These are phyloP conservation scores for Myiopsitta monachus DNA, from an alignment of 2,113 vertebrate genomes.

Conservation along the genomic window DNA sequence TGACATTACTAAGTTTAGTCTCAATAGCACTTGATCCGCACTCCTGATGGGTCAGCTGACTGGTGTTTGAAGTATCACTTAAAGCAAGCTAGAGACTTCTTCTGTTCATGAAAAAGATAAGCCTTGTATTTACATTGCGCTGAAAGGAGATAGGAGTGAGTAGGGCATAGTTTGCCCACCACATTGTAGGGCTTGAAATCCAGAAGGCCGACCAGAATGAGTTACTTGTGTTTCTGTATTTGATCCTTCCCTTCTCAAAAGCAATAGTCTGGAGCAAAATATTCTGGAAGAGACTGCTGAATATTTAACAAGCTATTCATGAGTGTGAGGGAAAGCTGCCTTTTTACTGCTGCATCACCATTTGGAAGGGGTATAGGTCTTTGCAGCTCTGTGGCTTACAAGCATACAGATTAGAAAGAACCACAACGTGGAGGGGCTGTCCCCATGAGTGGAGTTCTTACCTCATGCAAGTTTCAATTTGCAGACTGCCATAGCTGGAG, in stretches of 20 bases:
- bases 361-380: background rate
- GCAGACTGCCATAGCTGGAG: background rate
- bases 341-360: background rate
- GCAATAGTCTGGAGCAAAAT: background rate
- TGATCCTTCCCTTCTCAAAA: background rate
- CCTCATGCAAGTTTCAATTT: background rate
- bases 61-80: background rate
- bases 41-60: background rate
- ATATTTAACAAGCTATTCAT: background rate
- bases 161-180: background rate
- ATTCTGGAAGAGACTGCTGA: background rate
- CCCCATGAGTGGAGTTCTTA: background rate
- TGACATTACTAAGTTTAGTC: background rate
- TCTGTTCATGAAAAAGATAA: too few relatives aligned
- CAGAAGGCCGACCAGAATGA: background rate
- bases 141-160: background rate
- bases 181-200: background rate
- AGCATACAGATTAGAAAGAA: background rate
- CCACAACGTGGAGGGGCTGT: background rate
- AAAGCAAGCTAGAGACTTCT: background rate
- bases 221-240: background rate
- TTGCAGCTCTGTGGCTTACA: background rate
- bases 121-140: background rate
- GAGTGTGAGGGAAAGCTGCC: background rate
- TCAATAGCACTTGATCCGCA: background rate